phyloP scores from a whole-genome alignment of 64 coral and sea anemone genomes.

The Anthopleura sola region DNA sequence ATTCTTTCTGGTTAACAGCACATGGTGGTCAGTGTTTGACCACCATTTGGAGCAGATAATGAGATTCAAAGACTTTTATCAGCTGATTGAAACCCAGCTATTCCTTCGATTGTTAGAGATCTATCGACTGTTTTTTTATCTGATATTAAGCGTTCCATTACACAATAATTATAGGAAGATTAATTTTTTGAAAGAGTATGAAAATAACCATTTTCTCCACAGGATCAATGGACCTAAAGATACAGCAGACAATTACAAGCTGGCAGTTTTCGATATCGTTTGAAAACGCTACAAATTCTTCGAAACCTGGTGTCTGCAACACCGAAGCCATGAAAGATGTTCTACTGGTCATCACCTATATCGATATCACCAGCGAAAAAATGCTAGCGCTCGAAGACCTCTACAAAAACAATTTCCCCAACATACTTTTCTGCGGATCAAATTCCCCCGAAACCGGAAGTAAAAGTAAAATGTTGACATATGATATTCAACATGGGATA shows the following conservation, averaged over 20 bases:
- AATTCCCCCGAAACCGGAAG: background rate
- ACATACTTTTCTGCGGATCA: constrained; percentile 73
- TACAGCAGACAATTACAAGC: background rate
- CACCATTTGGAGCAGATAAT: too few species aligned
- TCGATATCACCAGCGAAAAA: constrained; percentile 39
- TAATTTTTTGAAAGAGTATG: too few species aligned
- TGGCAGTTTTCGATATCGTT: background rate
- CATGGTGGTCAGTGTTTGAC: too few species aligned
- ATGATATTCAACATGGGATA: constrained; percentile 46
- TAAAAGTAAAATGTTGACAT: constrained; percentile 29
- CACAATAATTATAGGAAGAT: too few species aligned
- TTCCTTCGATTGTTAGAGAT: too few species aligned
- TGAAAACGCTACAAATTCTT: background rate
- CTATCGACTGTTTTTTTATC: too few species aligned
- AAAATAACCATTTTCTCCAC: background rate
- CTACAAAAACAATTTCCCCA: constrained; percentile 56
- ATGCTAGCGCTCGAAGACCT: constrained; percentile 53
- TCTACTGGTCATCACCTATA: constrained; percentile 53
- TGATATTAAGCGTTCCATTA: too few species aligned
- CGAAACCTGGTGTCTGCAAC: background rate
- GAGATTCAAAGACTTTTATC: too few species aligned
- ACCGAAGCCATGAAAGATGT: constrained; percentile 27
- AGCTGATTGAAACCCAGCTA: too few species aligned
- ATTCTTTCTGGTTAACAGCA: too few species aligned
- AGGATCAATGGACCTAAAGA: constrained; percentile 5